A percentile compares a stretch with the other conserved stretches of the same genome.
Conservation (phyloP, 2,113 vertebrate species). For the Tragelaphus scriptus region DNA sequence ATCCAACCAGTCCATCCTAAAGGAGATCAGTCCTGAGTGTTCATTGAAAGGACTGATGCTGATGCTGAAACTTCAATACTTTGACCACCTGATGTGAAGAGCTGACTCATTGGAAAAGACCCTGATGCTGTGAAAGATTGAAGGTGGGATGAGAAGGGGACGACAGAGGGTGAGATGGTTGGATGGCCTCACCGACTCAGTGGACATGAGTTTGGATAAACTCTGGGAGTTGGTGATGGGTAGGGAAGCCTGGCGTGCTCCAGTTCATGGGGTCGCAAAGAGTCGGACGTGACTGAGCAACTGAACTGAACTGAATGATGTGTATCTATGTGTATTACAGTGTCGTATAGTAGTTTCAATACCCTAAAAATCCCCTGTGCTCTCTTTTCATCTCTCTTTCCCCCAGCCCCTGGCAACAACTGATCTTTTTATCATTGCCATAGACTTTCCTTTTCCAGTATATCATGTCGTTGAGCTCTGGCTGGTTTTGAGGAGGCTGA, state of each 20-base stretch:
- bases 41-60: background rate
- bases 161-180: background rate
- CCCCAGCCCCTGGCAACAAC: background rate
- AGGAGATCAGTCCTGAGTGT: background rate
- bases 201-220: background rate
- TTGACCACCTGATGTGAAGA: background rate
- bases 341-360: accelerated
- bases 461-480: background rate
- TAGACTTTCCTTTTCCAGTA: background rate
- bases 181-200: background rate
- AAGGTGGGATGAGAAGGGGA: background rate
- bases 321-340: too few species aligned
- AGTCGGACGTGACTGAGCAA: accelerated
- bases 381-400: background rate
- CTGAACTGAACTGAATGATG: background rate
- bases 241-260: background rate
- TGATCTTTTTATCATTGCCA: background rate
- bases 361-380: background rate
- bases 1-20: background rate
- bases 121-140: background rate
- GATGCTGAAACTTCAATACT: background rate
- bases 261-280: background rate
- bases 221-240: background rate
- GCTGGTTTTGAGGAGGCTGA: background rate
- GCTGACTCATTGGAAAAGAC: background rate